Conservation (phyloP, 1,140 invertebrate species). For the Cylas formicarius region DNA sequence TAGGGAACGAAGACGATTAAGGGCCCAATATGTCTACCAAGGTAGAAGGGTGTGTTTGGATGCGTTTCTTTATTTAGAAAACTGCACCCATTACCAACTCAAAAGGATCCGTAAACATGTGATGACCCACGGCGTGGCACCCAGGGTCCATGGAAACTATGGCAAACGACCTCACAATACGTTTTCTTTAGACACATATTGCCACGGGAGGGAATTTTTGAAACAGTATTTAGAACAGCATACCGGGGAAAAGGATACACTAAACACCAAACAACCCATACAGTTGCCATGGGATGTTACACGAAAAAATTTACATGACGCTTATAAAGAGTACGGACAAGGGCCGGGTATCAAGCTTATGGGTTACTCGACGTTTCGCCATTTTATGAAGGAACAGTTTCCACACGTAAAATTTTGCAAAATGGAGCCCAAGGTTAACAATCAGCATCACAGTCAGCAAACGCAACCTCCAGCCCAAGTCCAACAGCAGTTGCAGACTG, state of each 20-base stretch:
- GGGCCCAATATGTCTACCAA: constrained; percentile 68
- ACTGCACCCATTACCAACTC: constrained; percentile 72
- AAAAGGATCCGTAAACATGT: constrained; percentile 71
- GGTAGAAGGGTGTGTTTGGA: constrained; percentile 69
- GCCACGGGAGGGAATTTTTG: constrained; percentile 66
- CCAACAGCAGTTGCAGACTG: constrained; percentile 44
- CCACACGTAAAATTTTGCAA: constrained; percentile 69
- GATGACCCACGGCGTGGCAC: constrained; percentile 68
- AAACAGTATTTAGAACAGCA: constrained; percentile 62
- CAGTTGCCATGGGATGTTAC: constrained; percentile 63
- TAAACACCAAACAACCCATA: constrained; percentile 49
- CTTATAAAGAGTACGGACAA: constrained; percentile 65
- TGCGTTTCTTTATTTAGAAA: constrained; percentile 71
- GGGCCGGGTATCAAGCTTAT: constrained; percentile 62
- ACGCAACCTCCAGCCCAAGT: constrained; percentile 43
- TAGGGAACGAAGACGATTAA: constrained; percentile 61
- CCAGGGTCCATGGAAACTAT: constrained; percentile 68
- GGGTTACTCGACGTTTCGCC: constrained; percentile 71
- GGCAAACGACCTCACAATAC: constrained; percentile 77
- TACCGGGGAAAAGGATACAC: constrained; percentile 43
- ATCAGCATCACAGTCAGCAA: constrained; percentile 47
- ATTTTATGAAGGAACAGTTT: constrained; percentile 75
- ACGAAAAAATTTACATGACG: constrained; percentile 63
- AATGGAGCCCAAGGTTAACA: constrained; percentile 49
- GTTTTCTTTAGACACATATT: constrained; percentile 69